Base-by-base conservation (phyloP, 2,113 vertebrate genomes). In the Tylochromis polylepis region DNA sequence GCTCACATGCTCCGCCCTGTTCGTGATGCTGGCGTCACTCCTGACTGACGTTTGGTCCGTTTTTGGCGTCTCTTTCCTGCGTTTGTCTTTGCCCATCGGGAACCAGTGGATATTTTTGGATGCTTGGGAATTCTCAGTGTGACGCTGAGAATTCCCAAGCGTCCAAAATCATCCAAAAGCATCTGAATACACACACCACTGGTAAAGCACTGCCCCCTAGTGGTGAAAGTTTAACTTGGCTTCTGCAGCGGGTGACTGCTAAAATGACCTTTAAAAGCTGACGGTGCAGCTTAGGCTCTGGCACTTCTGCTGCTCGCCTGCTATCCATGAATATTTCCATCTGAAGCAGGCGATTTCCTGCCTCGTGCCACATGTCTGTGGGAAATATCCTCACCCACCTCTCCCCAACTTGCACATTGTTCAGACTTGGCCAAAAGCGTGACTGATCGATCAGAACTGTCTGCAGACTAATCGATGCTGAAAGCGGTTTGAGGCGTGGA, bases 321-420 rank as follows among this genome's bases (percentile, higher is more conserved):
- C 38, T 18, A 1, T 72, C 14, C 65, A 72, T 1, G 1, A 72
- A 46, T 18, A 0, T 51, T 77, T 77, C 24, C 67, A 70, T 16
- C 8, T 46, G 38, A 72, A 18, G 67, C 70, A 46, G 41, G 14
- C 16, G 24, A 15, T 29, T 29, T 75, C 24, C 41, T 49, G 12
- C 62, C 1, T 0, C 2, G 16, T 62, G 29, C 59, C 10, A 41
- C 62, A 67, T 22, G 70, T 5, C 22, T 31, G 41, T 7, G 24
- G 11, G 24, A 75, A 75, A 51, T 0, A 12, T 1, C 38, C 24
- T 11, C 8, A 49, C 41, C 5, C 18, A 0, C 15, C 0, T 20
- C 0, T 16, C 70, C 41, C 22, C 1, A 46, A 3, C 18, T 29
- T 0, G 9, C 43, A 51, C 27, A 18, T 49, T 49, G 27, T 7